Evolutionary conservation across 2,888 invertebrate species (phyloP), one percentile per base, ranked within the genome.

Genomic region (Acronicta alni): DNA sequence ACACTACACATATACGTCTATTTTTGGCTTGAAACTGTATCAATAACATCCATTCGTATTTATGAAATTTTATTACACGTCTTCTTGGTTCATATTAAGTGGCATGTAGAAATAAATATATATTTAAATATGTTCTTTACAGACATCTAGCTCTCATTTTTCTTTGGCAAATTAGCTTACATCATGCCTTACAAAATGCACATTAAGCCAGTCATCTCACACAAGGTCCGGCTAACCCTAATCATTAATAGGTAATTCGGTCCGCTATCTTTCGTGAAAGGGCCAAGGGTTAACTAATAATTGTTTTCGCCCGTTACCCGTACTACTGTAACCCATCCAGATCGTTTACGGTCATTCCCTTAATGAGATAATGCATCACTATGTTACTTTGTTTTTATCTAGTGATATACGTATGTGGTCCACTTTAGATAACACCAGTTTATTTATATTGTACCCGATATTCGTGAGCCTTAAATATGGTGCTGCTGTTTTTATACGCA

Each of bases 261-360:
- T 59, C 80, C 78, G 73, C 73, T 81, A 81, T 80, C 80, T 82
- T 77, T 77, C 77, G 67, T 78, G 77, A 74, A 81, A 77, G 82
- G 80, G 74, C 77, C 76, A 73, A 72, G 80, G 81, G 82, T 83
- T 81, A 82, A 80, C 81, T 82, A 84, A 82, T 83, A 84, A 85
- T 83, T 85, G 84, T 84, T 84, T 85, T 80, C 84, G 83, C 77
- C 75, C 79, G 79, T 83, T 81, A 80, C 74, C 72, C 76, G 72
- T 80, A 77, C 80, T 76, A 73, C 72, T 69, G 79, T 77, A 75
- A 79, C 80, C 76, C 79, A 69, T 81, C 77, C 75, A 77, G 71
- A 77, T 79, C 82, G 79, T 79, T 81, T 79, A 82, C 79, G 78
- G 73, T 76, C 80, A 80, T 79, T 81, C 79, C 63, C 77, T 68